Base-by-base conservation (phyloP, 2,888 invertebrate genomes). In the Eupithecia tripunctaria region DNA sequence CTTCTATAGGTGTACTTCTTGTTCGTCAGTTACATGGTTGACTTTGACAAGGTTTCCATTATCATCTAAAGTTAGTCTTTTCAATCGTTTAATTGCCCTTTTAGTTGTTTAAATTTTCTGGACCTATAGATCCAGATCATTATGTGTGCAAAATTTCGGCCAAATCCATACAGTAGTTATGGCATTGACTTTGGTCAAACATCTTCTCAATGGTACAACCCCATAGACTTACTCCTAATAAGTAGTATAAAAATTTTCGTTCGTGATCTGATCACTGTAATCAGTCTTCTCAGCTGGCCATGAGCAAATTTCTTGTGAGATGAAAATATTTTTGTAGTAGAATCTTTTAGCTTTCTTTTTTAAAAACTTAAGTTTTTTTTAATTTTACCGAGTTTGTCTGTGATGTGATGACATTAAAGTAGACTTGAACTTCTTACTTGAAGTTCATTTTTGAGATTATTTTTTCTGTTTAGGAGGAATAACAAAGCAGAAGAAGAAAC, bases 61-160 rank as follows among this genome's bases (percentile, higher is more conserved):
- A 74, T 86, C 71, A 82, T 89, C 85, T 2, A 91, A 76, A 62
- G 68, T 74, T 68, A 92, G 81, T 15, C 85, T 89, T 82, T 81
- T 88, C 51, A 92, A 80, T 62, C 90, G 84, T 72, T 82, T 87
- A 76, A 86, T 87, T 15, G 67, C 78, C 47, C 56, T 74, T 32
- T n/a, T 29, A 6, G 67, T 60, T 14, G 72, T 71, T 70, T 80
- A 15, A 81, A 77, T 70, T 70, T 78, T 14, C 21, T 76, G 5
- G n/a, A n/a, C n/a, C n/a, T n/a, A n/a, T n/a, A 36, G 36, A 10
- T 36, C 36, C 36, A 36, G 41, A 36, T 36, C 8, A 1, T 36
- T 36, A 7, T 29, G 36, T 36, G 36, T 36, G 6, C 32, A 36
- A 36, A 36, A 36, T 36, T 36, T 36, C 36, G 8, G 36, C 36